Evolutionary conservation across 1,140 invertebrate genomes (phyloP).

Genomic region (Drosophila nebulosa): DNA sequence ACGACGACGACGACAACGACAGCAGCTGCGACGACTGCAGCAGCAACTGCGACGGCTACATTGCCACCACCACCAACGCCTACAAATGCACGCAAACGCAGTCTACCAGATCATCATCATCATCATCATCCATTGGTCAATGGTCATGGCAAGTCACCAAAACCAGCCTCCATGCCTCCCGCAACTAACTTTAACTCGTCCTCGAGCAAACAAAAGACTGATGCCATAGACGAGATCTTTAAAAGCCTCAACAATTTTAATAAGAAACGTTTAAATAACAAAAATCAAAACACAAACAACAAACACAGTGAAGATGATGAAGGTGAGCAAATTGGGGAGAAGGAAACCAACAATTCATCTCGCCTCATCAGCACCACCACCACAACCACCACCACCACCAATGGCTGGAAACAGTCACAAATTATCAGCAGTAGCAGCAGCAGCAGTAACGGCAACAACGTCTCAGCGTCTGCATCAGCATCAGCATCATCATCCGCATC

Average conservation of each 20-base stretch:
- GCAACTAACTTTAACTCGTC: constrained; percentile 32
- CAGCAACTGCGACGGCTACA: constrained; percentile 14
- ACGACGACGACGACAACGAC: neutral
- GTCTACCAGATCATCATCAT: neutral
- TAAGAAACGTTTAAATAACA: constrained; percentile 28
- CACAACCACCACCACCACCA: neutral
- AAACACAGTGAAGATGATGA: constrained; percentile 26
- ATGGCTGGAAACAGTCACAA: constrained; percentile 37
- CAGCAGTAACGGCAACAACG: neutral
- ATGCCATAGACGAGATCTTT: constrained; percentile 76
- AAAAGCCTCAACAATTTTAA: constrained; percentile 62
- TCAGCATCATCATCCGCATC: neutral
- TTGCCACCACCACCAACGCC: constrained; percentile 1
- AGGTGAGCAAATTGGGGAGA: constrained; percentile 14
- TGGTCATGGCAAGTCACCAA: constrained; percentile 50
- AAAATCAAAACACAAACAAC: neutral
- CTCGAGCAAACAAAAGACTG: constrained; percentile 75
- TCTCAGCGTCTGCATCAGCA: neutral
- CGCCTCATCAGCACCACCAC: neutral
- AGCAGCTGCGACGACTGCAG: constrained; percentile 9
- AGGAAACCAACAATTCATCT: constrained; percentile 12
- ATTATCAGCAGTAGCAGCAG: neutral
- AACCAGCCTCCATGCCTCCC: constrained; percentile 26
- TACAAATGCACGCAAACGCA: constrained; percentile 57
- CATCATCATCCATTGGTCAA: constrained; percentile 11